These are phyloP conservation scores for Acanthosepion esculentum DNA, from an alignment of 2,888 invertebrate species.

Conservation along the genomic window DNA sequence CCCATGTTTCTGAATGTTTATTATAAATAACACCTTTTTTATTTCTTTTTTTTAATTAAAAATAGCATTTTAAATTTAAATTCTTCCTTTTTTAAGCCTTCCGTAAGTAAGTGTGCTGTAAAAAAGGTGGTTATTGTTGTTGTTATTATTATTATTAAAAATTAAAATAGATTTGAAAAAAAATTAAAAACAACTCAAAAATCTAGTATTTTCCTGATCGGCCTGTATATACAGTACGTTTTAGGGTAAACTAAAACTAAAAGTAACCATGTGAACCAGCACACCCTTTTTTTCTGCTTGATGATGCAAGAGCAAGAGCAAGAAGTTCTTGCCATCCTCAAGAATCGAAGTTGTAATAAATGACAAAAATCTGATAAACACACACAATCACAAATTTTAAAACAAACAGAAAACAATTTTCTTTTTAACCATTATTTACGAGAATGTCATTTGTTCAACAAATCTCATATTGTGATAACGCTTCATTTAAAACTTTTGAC, in stretches of 20 bases:
- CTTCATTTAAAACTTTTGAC: background rate
- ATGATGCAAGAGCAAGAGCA: too few species aligned
- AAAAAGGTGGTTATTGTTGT: too few species aligned
- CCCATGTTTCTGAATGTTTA: too few species aligned
- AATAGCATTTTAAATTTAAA: too few species aligned
- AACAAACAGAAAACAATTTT: background rate
- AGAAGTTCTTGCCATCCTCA: background rate
- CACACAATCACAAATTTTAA: background rate
- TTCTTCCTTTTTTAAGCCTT: too few species aligned
- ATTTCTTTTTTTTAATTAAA: too few species aligned
- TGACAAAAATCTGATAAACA: background rate
- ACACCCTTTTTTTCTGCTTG: background rate
- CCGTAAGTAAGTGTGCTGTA: too few species aligned
- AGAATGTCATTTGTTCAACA: background rate
- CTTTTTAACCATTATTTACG: background rate
- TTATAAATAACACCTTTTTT: too few species aligned
- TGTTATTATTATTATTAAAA: too few species aligned
- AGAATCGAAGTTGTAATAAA: too few species aligned
- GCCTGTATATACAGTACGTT: background rate
- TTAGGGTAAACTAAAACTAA: background rate
- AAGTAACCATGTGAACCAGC: background rate
- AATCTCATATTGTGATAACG: background rate
- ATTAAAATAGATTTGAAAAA: background rate
- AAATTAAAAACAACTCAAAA: background rate
- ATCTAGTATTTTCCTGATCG: background rate